phyloP scores from a whole-genome alignment of 2,113 vertebrate genomes.

The Heterotis niloticus region DNA sequence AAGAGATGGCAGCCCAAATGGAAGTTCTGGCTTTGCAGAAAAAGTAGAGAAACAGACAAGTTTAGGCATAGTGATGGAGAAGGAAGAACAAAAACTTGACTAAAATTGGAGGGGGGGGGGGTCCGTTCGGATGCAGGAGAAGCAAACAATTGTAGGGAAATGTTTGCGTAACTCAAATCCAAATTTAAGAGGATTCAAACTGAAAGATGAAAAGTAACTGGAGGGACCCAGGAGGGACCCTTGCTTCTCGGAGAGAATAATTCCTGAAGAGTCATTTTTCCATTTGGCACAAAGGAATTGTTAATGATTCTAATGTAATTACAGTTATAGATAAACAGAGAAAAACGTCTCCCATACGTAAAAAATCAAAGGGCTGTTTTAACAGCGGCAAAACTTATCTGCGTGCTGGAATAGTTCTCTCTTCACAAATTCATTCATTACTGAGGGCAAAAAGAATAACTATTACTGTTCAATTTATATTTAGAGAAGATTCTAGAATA shows the following conservation, averaged over 20 bases:
- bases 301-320: slow-evolving; percentile 20
- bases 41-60: too few species aligned
- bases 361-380: neutral
- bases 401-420: slow-evolving; percentile 1
- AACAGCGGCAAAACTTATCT: neutral
- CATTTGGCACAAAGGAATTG: too few species aligned
- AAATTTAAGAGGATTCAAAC: too few species aligned
- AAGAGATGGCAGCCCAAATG: too few species aligned
- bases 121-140: neutral
- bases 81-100: neutral
- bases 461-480: neutral
- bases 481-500: neutral
- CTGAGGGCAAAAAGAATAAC: neutral
- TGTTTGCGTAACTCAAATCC: neutral
- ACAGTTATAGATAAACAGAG: slow-evolving; percentile 4
- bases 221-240: too few species aligned
- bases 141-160: neutral
- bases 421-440: neutral
- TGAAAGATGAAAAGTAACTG: too few species aligned
- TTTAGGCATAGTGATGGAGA: too few species aligned
- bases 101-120: neutral
- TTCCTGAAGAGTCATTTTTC: neutral
- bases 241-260: too few species aligned
- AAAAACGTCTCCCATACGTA: neutral
- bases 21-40: too few species aligned